Base-by-base conservation (phyloP, 2,113 vertebrate genomes). In the Trogon melanurus region DNA sequence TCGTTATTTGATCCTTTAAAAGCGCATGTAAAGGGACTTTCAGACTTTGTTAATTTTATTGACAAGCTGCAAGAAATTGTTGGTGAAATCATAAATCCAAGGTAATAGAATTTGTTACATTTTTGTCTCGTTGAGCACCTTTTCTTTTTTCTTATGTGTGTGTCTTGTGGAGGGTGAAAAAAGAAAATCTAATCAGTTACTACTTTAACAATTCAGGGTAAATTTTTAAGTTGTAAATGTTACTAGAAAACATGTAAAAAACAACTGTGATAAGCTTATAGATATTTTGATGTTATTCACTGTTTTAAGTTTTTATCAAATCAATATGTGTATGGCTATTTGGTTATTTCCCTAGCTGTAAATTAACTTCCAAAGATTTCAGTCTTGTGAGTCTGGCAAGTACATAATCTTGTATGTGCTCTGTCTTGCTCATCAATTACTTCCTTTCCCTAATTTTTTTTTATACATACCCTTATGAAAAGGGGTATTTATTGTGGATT, bases 11-110 rank as follows among this genome's bases (percentile, higher is more conserved):
- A 99, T 97, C 99, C 99, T 60, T 97, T 99, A 88, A 98, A 98
- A 97, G 97, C 92, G 48, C 98, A 99, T 57, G 32, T 98, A 25
- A 99, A 99, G 94, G 99, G 99, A 34, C 97, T 99, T 87, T 98
- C 98, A 21, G 97, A 97, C 79, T 99, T 99, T 38, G 98, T 99
- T 95, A 97, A 98, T 95, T 99, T 99, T 95, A 95, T 98, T 38
- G 99, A 99, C 97, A 98, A 98, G 92, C 96, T 99, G 91, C 98
- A 99, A 80, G 99, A 99, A 96, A 98, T 99, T 69, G 88, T 99
- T 80, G 99, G 99, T 93, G 99, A 99, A 96, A 95, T 94, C 79
- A 88, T 97, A n/a, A 97, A 98, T 97, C 98, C 99, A 96, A 99
- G 99, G 99, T 99, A 99, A 96, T 72, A 38, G 38, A 71, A 34